Base-by-base conservation (phyloP, 2,888 invertebrate species). In the Eupithecia subumbrata region DNA sequence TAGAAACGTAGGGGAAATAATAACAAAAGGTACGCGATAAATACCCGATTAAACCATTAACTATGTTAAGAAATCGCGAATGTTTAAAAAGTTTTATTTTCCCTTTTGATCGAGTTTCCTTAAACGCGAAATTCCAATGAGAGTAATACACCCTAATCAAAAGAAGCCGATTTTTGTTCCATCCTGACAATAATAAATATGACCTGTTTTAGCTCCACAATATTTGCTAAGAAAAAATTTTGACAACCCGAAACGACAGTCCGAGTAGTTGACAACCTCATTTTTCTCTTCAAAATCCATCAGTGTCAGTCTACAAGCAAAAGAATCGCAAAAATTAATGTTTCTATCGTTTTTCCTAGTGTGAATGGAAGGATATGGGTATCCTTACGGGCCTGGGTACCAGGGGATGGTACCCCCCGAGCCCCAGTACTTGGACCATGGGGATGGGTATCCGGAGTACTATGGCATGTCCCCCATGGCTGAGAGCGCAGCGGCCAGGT, bases 361-460 rank as follows among this genome's bases (percentile, higher is more conserved):
- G 72, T 83, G 74, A 68, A 94, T 94, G 94, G 93, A 91, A 76
- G 87, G 87, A 60, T 93, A 92, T 85, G 87, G 84, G 34, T 93
- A 90, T 76, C 84, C 87, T 8, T 94, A 92, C 78, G 82, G 87
- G 2, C 77, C 86, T 0, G 82, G 87, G 22, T 92, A 88, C 71
- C 85, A 90, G 2, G 82, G 86, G 30, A 84, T 85, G 81, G 83
- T 81, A 70, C 83, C 86, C 8, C 83, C 85, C 5, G 88, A 87
- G 1, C 85, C 84, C 60, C 89, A 86, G 22, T 93, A 88, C 76
- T 90, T 89, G 7, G 94, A 91, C 72, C 93, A 90, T 81, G 94
- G 94, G 1, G 94, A 94, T 76, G 92, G 93, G 0, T 90, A 89
- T 75, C 90, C 89, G 45, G 94, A 93, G 60, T 93, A 92, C 81